A percentile compares a stretch with the other conserved stretches of the same genome.
These are phyloP conservation scores for Orchestia grillus DNA, from an alignment of 1,140 invertebrate species.

Conservation along the genomic window DNA sequence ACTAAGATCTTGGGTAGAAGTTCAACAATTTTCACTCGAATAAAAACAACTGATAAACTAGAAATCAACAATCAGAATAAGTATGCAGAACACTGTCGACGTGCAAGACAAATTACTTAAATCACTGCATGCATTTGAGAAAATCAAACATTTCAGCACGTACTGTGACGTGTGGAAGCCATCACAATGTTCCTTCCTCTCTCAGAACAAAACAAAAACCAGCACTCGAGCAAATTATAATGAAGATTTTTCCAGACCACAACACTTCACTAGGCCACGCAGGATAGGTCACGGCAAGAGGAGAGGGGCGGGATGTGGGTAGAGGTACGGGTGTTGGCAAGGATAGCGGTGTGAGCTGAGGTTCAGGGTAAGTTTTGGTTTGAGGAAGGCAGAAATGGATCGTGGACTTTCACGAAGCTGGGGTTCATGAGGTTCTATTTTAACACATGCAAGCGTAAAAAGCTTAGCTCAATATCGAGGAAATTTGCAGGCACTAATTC, in stretches of 20 bases:
- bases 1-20: neutral
- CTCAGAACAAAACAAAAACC: neutral
- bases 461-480: neutral
- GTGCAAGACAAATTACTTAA: neutral
- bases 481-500: too few relatives aligned
- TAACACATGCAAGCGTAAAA: neutral
- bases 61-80: neutral
- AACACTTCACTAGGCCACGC: neutral
- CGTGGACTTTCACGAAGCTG: neutral
- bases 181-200: neutral
- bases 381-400: neutral
- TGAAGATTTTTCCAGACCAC: neutral
- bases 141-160: neutral
- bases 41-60: neutral
- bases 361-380: neutral
- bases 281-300: neutral
- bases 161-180: neutral
- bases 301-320: neutral
- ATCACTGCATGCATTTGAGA: neutral
- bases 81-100: neutral
- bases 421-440: neutral
- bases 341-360: too few relatives aligned
- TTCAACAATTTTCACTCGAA: neutral
- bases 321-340: neutral
- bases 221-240: neutral